These are phyloP conservation scores for Zhengitettix transpicula DNA, from an alignment of 2,888 invertebrate genomes.

Conservation along the genomic window DNA sequence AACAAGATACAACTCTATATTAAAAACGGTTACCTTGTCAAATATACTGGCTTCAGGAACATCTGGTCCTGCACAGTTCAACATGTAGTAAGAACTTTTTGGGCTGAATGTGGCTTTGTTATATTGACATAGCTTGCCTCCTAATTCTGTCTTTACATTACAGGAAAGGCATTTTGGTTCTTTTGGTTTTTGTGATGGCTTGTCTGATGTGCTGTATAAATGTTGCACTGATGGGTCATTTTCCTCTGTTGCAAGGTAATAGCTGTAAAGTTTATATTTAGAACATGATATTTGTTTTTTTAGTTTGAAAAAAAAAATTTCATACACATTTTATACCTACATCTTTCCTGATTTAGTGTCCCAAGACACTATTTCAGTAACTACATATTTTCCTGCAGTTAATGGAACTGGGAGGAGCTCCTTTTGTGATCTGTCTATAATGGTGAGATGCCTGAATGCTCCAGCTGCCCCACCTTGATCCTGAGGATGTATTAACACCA, in stretches of 20 bases:
- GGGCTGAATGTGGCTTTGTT: conserved; percentile 51
- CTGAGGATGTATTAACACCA: conserved; percentile 58
- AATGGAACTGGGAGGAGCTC: conserved; percentile 36
- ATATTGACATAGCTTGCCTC: conserved; percentile 40
- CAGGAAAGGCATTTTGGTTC: conserved; percentile 63
- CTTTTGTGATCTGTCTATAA: conserved; percentile 28
- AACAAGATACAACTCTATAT: too few species aligned
- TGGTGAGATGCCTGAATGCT: conserved; percentile 17
- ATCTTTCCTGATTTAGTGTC: conserved; percentile 44
- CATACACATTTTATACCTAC: too few species aligned
- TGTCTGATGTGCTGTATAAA: conserved; percentile 51
- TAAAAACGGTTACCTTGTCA: conserved; percentile 30
- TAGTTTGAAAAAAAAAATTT: too few species aligned
- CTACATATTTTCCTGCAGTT: conserved; percentile 49
- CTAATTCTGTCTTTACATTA: conserved; percentile 32
- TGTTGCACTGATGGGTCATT: conserved; percentile 63
- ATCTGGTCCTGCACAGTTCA: conserved; percentile 71
- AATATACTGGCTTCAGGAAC: conserved; percentile 57
- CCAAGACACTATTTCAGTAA: conserved; percentile 59
- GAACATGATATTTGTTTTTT: not conserved
- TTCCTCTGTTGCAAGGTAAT: conserved; percentile 67
- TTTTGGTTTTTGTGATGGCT: conserved; percentile 19
- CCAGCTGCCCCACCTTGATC: conserved; percentile 35
- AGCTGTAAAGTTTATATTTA: conserved; percentile 34
- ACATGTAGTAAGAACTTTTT: conserved; percentile 46